These are phyloP conservation scores for Cydia amplana DNA, from an alignment of 1,140 invertebrate species.

Conservation along the genomic window DNA sequence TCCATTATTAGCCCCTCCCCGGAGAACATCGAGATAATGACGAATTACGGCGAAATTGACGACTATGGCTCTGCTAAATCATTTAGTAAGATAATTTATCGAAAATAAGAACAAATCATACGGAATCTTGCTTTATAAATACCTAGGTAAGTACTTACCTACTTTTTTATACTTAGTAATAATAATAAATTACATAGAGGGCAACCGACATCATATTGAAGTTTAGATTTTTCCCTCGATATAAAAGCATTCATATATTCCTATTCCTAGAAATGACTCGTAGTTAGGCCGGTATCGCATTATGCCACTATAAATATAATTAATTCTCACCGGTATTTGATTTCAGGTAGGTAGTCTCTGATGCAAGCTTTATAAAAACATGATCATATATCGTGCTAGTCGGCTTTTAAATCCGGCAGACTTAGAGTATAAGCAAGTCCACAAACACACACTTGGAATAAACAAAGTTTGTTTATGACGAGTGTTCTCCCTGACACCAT, in stretches of 20 bases:
- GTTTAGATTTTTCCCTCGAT: slow-evolving; percentile 11
- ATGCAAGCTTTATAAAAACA: slow-evolving; percentile 1
- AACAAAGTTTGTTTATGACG: slow-evolving; percentile 1
- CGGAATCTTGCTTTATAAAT: neutral
- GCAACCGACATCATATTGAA: too few relatives aligned
- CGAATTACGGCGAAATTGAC: slow-evolving; percentile 13
- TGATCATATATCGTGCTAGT: neutral
- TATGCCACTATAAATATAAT: slow-evolving; percentile 10
- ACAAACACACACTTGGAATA: neutral
- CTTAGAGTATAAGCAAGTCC: neutral
- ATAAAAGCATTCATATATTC: neutral
- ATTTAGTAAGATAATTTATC: neutral
- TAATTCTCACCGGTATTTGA: neutral
- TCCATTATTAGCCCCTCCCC: neutral
- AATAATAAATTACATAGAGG: too few relatives aligned
- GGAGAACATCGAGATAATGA: slow-evolving; percentile 4
- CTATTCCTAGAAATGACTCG: neutral
- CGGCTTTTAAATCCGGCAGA: neutral
- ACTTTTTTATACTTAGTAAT: neutral
- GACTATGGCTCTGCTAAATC: neutral
- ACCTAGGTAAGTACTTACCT: neutral
- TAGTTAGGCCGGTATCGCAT: slow-evolving; percentile 7
- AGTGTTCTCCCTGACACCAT: slow-evolving; percentile 19
- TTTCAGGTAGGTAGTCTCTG: slow-evolving; percentile 11
- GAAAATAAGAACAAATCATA: neutral